phyloP scores from a whole-genome alignment of 2,888 invertebrate species.

The Germaria angustata region DNA sequence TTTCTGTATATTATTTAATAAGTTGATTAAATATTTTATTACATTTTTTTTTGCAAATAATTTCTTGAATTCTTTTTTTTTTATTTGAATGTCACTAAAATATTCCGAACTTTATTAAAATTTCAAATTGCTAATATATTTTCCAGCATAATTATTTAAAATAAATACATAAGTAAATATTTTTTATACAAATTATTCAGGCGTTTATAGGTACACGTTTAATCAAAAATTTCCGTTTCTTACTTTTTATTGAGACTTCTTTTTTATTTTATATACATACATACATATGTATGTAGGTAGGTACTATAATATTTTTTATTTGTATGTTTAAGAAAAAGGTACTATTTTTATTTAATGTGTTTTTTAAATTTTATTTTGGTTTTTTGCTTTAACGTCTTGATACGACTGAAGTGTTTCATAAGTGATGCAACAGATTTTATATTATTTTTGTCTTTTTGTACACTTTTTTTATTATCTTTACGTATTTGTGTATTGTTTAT shows the following conservation, averaged over 20 bases:
- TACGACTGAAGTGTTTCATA: constrained; percentile 80
- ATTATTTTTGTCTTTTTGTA: constrained; percentile 65
- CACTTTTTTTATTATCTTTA: constrained; percentile 59
- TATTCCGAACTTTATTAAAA: not conserved
- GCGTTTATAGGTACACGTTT: too few relatives aligned
- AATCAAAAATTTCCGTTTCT: constrained; percentile 33
- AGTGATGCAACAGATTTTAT: constrained; percentile 81
- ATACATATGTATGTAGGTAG: too few relatives aligned
- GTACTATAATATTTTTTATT: not conserved
- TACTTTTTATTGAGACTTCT: too few relatives aligned
- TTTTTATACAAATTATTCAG: too few relatives aligned
- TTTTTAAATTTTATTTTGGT: constrained; percentile 40
- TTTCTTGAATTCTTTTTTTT: not conserved
- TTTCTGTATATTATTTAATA: too few relatives aligned
- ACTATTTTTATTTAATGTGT: constrained; percentile 19
- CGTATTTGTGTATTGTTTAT: constrained; percentile 52
- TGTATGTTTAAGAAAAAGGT: not conserved
- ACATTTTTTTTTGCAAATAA: not conserved
- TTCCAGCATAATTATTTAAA: not conserved
- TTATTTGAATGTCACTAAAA: not conserved
- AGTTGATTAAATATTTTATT: not conserved
- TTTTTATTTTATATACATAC: too few relatives aligned
- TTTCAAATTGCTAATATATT: not conserved
- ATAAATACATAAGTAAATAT: too few relatives aligned
- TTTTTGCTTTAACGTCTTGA: constrained; percentile 71